Base-by-base conservation (phyloP, 2,888 invertebrate species). In the Polylopha cassiicola region DNA sequence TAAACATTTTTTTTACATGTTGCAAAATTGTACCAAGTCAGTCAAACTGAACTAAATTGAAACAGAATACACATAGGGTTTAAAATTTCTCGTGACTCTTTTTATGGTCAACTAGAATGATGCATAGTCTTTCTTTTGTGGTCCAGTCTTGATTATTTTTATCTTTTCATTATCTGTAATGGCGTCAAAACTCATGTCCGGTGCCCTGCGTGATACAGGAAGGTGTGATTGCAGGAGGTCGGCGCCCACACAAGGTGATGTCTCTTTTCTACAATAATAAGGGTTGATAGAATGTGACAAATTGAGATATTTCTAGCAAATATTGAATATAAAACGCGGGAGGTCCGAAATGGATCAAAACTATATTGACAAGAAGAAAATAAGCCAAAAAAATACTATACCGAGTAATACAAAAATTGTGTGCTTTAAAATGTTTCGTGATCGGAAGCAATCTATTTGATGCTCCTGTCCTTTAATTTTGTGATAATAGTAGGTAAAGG, bases 171-270 rank as follows among this genome's bases (percentile, higher is more conserved):
- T 74, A 82, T 82, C 82, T 73, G 43, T 68, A 74, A 80, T 73
- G 70, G 82, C 74, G 82, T 82, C 81, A 85, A 82, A 82, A 79
- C 72, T 55, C 66, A 68, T 85, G 84, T 85, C 79, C 75, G 71
- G 65, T 52, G 55, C 82, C 48, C 84, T 63, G 77, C 78, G 71
- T 80, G 85, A 68, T 57, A 79, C 80, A 84, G 82, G 81, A 84
- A 84, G 82, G 72, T 77, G 51, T 37, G 61, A 56, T 67, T 51
- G 69, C 61, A 68, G 72, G 73, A 73, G 73, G 76, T 61, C 61
- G 43, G 38, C 60, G 72, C 55, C 82, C 84, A 77, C 84, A 79
- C 84, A 82, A 56, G 61, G 53, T 78, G 81, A 84, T 60, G 57
- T 76, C 84, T 84, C 55, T 78, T 61, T 84, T 74, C n/a, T 61